phyloP scores from a whole-genome alignment of 2,113 vertebrate species.

The Rhagologus leucostigma region DNA sequence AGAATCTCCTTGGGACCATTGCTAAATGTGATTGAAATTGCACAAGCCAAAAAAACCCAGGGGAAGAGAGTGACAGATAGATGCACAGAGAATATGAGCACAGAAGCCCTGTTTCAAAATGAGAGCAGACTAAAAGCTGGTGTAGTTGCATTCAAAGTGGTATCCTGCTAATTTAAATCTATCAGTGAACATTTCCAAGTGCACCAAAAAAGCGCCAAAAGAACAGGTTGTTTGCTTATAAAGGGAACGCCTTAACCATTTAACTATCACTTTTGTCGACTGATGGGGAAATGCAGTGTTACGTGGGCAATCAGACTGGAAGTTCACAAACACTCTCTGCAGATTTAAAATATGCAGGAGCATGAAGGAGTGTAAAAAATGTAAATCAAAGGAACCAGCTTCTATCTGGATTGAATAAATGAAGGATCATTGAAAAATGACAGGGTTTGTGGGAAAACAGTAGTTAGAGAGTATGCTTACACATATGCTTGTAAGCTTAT shows the following conservation, averaged over 20 bases:
- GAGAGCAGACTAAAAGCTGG: slow-evolving; percentile 46
- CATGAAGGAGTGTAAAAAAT: slow-evolving; percentile 45
- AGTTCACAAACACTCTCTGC: slow-evolving; percentile 10
- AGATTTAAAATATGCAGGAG: slow-evolving; percentile 54
- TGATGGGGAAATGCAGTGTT: slow-evolving; percentile 37
- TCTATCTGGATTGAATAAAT: slow-evolving; percentile 37
- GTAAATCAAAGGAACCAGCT: slow-evolving; percentile 49
- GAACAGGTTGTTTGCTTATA: slow-evolving; percentile 54
- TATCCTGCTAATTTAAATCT: slow-evolving; percentile 50
- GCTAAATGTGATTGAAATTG: slow-evolving; percentile 35
- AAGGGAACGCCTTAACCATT: slow-evolving; percentile 43
- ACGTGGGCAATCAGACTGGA: slow-evolving; percentile 46
- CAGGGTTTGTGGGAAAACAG: slow-evolving; percentile 61
- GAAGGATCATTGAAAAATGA: slow-evolving; percentile 59
- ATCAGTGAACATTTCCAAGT: slow-evolving; percentile 46
- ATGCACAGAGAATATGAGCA: slow-evolving; percentile 2
- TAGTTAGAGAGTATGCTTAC: slow-evolving; percentile 63
- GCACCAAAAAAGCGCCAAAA: slow-evolving; percentile 30
- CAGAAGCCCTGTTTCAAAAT: slow-evolving; percentile 15
- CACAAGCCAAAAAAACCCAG: neutral
- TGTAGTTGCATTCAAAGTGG: neutral
- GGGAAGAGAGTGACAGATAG: slow-evolving; percentile 31
- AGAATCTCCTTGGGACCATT: neutral
- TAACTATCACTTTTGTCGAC: slow-evolving; percentile 33
- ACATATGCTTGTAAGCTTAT: slow-evolving; percentile 66